Conservation (phyloP, 1,140 invertebrate genomes). For the Drosophila lacteicornis region DNA sequence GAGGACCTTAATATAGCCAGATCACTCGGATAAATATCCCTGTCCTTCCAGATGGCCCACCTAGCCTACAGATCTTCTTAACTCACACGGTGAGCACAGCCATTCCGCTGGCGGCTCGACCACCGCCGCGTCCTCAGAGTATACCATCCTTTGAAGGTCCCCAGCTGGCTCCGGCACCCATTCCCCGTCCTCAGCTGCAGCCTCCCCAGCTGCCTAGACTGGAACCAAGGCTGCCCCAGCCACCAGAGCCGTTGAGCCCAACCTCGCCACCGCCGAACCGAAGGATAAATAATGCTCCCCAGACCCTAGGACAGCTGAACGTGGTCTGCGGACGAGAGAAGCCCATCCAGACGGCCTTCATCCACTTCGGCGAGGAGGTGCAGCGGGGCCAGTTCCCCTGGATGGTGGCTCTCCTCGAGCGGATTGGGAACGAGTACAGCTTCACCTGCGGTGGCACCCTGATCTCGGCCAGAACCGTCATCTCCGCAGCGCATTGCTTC, state of each 20-base stretch:
- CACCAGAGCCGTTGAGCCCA: background rate
- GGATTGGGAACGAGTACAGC: slow-evolving; percentile 15
- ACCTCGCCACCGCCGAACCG: background rate
- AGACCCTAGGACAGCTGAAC: slow-evolving; percentile 3
- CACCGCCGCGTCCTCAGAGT: background rate
- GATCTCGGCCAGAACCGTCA: slow-evolving; percentile 86
- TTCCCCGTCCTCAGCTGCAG: background rate
- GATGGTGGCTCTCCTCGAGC: slow-evolving; percentile 12
- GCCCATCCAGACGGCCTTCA: slow-evolving; percentile 1
- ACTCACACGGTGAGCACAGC: slow-evolving; percentile 33
- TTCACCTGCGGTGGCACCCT: slow-evolving; percentile 86
- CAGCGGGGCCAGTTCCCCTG: slow-evolving; percentile 6
- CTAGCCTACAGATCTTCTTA: slow-evolving; percentile 40
- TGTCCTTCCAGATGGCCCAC: slow-evolving; percentile 1
- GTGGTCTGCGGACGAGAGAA: slow-evolving; percentile 1
- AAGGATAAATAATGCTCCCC: background rate
- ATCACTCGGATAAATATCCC: background rate
- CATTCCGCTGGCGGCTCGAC: slow-evolving; percentile 4
- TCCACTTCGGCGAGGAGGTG: slow-evolving; percentile 7
- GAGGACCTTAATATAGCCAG: background rate
- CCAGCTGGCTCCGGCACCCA: background rate
- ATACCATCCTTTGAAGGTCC: background rate
- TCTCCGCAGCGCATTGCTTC: slow-evolving; percentile 85
- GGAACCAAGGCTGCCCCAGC: background rate
- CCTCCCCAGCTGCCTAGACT: background rate